Evolutionary conservation across 2,888 invertebrate species (phyloP).

Genomic region (Troides oblongomaculatus): DNA sequence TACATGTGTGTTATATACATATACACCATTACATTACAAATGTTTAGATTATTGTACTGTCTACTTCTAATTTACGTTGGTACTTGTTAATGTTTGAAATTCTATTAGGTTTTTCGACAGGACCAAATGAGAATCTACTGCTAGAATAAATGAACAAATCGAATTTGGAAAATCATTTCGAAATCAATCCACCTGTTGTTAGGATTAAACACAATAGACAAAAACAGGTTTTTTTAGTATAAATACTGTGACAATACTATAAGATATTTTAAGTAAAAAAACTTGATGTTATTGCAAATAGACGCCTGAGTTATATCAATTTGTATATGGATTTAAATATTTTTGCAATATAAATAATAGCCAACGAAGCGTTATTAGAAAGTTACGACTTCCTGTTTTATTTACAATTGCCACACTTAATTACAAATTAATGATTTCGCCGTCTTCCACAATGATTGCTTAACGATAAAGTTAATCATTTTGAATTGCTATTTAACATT

Average conservation of each 20-base stretch:
- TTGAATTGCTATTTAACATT: neutral
- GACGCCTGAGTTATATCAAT: neutral
- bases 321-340: neutral
- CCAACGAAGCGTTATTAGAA: neutral
- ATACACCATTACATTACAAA: too few relatives aligned
- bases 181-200: too few relatives aligned
- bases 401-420: neutral
- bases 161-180: too few relatives aligned
- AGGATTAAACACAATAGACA: too few relatives aligned
- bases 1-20: neutral
- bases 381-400: neutral
- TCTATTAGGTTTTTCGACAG: too few relatives aligned
- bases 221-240: too few relatives aligned
- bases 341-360: neutral
- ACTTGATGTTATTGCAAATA: neutral
- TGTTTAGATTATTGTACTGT: too few relatives aligned
- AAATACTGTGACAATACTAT: too few relatives aligned
- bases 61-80: too few relatives aligned
- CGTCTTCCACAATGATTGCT: conserved; percentile 2
- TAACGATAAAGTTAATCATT: conserved; percentile 3
- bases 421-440: conserved; percentile 7
- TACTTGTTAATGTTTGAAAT: too few relatives aligned
- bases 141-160: too few relatives aligned
- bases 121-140: too few relatives aligned
- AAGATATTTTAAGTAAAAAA: neutral